phyloP scores from a whole-genome alignment of 2,113 vertebrate species.

The Myrmecobius fasciatus region DNA sequence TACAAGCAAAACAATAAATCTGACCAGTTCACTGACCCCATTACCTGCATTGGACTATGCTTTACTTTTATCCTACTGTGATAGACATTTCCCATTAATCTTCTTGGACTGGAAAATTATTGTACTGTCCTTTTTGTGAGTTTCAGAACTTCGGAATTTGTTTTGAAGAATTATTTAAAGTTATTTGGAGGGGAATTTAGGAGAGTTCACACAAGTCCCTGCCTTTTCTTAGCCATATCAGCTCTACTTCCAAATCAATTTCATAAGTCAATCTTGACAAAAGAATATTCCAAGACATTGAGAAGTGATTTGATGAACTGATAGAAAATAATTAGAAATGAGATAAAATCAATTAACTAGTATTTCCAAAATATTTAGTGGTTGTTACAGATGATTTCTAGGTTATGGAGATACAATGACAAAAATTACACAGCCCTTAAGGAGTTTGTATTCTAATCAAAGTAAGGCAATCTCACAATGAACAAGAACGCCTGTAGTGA shows the following conservation, averaged over 20 bases:
- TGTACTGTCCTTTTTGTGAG: neutral
- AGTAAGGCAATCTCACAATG: neutral
- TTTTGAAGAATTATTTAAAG: neutral
- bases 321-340: neutral
- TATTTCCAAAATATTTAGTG: neutral
- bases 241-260: neutral
- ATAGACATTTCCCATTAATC: neutral
- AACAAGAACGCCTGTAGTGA: neutral
- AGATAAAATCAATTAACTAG: neutral
- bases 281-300: neutral
- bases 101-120: neutral
- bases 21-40: neutral
- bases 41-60: neutral
- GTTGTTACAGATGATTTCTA: neutral
- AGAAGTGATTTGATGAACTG: neutral
- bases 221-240: neutral
- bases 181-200: neutral
- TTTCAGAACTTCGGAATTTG: neutral
- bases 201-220: neutral
- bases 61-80: neutral
- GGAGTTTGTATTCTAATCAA: neutral
- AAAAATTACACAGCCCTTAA: neutral
- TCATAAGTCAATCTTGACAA: neutral
- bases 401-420: neutral
- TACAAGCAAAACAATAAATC: neutral